phyloP scores from a whole-genome alignment of 2,888 invertebrate species.

The Tyria jacobaeae region DNA sequence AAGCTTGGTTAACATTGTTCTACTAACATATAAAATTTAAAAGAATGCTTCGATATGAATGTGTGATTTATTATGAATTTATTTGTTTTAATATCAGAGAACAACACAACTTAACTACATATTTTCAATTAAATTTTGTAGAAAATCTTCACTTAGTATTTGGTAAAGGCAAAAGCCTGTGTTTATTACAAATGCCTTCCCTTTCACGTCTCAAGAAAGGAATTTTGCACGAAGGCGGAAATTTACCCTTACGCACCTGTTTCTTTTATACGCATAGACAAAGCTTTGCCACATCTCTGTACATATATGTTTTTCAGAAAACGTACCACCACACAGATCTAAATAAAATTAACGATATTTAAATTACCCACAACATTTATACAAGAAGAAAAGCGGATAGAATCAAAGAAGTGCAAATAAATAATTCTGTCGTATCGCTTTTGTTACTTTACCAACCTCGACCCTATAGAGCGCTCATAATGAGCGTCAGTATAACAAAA shows the following conservation, averaged over 20 bases:
- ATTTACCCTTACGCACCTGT: slow-evolving; percentile 66
- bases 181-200: slow-evolving; percentile 73
- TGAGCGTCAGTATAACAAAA: slow-evolving; percentile 60
- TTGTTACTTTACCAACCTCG: slow-evolving; percentile 62
- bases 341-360: slow-evolving; percentile 63
- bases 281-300: slow-evolving; percentile 55
- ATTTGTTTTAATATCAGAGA: too few relatives aligned
- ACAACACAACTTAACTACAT: not conserved
- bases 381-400: slow-evolving; percentile 37
- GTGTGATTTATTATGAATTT: too few relatives aligned
- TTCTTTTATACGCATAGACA: slow-evolving; percentile 60
- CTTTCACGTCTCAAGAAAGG: slow-evolving; percentile 62
- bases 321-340: slow-evolving; percentile 39
- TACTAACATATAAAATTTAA: too few relatives aligned
- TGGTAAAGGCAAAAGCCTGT: slow-evolving; percentile 45
- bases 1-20: too few relatives aligned
- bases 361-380: slow-evolving; percentile 56
- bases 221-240: slow-evolving; percentile 65
- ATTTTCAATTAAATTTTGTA: slow-evolving; percentile 28
- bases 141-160: slow-evolving; percentile 26
- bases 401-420: slow-evolving; percentile 49
- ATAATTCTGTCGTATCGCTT: slow-evolving; percentile 55
- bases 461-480: slow-evolving; percentile 56
- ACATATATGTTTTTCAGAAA: slow-evolving; percentile 39
- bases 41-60: too few relatives aligned